Conservation (phyloP, 1,140 invertebrate species). For the Drosophila gunungcola region DNA sequence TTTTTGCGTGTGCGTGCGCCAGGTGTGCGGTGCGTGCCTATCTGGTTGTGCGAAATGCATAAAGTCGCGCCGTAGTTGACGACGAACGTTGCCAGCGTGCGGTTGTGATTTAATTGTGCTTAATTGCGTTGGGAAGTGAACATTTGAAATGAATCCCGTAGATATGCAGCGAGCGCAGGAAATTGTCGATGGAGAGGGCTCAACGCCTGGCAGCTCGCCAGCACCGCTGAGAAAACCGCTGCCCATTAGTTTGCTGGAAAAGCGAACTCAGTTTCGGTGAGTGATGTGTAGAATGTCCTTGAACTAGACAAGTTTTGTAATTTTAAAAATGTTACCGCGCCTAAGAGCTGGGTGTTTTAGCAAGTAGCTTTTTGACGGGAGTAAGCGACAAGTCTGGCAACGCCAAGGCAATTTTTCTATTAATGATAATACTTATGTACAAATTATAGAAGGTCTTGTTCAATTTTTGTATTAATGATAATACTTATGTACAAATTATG, state of each 20-base stretch:
- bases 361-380: not conserved
- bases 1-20: conserved; percentile 39
- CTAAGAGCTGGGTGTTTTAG: not conserved
- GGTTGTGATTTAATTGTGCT: conserved; percentile 52
- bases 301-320: not conserved
- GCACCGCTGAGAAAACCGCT: conserved; percentile 38
- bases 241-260: conserved; percentile 51
- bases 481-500: no score
- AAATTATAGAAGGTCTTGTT: no score
- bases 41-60: conserved; percentile 79
- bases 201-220: conserved; percentile 35
- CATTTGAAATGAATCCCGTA: conserved; percentile 50
- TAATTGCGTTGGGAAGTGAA: conserved; percentile 36
- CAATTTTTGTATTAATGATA: no score
- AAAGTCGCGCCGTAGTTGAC: conserved; percentile 68
- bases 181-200: conserved; percentile 29
- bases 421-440: no score
- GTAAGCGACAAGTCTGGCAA: not conserved
- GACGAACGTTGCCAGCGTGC: conserved; percentile 53
- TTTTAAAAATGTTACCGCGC: not conserved
- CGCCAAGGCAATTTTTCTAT: no score
- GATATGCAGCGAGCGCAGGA: conserved; percentile 60
- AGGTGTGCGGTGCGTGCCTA: conserved; percentile 72
- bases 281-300: conserved; percentile 12
- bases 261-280: conserved; percentile 72